Evolutionary conservation across 2,888 invertebrate genomes (phyloP).

Genomic region (Diachrysia chrysitis): DNA sequence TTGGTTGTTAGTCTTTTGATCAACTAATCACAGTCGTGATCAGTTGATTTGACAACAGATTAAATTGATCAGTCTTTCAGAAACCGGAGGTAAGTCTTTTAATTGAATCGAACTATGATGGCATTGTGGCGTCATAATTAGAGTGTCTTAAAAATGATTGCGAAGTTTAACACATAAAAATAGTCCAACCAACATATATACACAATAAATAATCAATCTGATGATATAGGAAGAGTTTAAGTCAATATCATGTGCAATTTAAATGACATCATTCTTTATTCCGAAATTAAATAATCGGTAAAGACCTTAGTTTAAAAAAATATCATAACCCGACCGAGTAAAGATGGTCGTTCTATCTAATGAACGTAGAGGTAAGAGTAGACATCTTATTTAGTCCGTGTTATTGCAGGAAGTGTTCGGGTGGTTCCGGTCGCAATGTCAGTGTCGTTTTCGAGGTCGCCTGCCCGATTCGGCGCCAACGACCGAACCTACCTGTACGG

Average conservation of each 20-base stretch:
- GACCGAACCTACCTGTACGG: constrained; percentile 55
- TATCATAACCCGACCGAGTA: constrained; percentile 30
- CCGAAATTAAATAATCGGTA: constrained; percentile 36
- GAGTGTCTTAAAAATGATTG: too few species aligned
- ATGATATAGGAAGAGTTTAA: constrained; percentile 34
- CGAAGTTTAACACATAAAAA: background rate
- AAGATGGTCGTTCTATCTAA: constrained; percentile 40
- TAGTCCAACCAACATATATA: constrained; percentile 9
- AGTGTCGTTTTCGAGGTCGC: constrained; percentile 78
- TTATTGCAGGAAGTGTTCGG: constrained; percentile 75
- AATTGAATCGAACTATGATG: too few species aligned
- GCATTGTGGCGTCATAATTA: too few species aligned
- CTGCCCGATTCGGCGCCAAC: constrained; percentile 68
- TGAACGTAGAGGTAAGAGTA: constrained; percentile 39
- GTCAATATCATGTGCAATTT: constrained; percentile 28
- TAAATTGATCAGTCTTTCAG: too few species aligned
- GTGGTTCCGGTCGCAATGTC: constrained; percentile 83
- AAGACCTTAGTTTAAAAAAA: constrained; percentile 42
- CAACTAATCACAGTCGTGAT: too few species aligned
- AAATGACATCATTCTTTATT: constrained; percentile 41
- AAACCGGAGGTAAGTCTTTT: too few species aligned
- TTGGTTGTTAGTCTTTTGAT: too few species aligned
- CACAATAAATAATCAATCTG: constrained; percentile 22
- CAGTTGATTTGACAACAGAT: too few species aligned
- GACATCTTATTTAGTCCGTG: constrained; percentile 55